Evolutionary conservation across 2,797 vertebrate species (phyloP), one percentile per base, ranked within the genome.

Genomic region (Petrocephalus schoutedeni): DNA sequence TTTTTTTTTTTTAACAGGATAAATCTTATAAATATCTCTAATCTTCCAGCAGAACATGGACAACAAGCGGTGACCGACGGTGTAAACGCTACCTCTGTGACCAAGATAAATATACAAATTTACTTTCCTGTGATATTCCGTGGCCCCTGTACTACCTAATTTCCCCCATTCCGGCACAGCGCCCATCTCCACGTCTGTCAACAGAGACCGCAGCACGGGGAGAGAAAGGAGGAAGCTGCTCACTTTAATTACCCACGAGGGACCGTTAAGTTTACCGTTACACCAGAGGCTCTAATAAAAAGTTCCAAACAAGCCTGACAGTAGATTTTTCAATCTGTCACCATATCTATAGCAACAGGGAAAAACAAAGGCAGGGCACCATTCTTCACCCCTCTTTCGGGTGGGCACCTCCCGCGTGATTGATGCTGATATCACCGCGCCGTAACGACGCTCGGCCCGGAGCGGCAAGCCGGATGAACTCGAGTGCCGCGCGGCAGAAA

Each of bases 201-300:
- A n/a, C 49, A 16, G 45, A 28, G 80, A 67, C 36, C 6, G 2
- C 32, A 4, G 57, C 54, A 7, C 71, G 0, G 41, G 56, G 77
- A 74, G 56, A 57, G 59, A 32, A 36, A 82, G 54, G 32, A 80
- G 56, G 54, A 82, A 51, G 57, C 14, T 21, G 14, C 23, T 85
- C 32, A 49, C 45, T 88, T 88, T 85, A 88, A 88, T 88, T 88
- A 85, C 45, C 45, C 87, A 85, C 80, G 21, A 84, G 87, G 59
- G 87, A 85, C 80, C 49, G n/a, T 51, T 45, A 64, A 67, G 87
- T 84, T 67, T 54, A 67, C 58, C 36, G 23, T 83, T 67, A 53
- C 45, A 51, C 21, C 57, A 54, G 84, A 67, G 87, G 21, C 80
- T 85, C 32, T 67, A 51, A 67, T 67, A 88, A 88, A 21, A 88